Base-by-base conservation (phyloP, 1,140 invertebrate species). In the Harlomillsia oculata region DNA sequence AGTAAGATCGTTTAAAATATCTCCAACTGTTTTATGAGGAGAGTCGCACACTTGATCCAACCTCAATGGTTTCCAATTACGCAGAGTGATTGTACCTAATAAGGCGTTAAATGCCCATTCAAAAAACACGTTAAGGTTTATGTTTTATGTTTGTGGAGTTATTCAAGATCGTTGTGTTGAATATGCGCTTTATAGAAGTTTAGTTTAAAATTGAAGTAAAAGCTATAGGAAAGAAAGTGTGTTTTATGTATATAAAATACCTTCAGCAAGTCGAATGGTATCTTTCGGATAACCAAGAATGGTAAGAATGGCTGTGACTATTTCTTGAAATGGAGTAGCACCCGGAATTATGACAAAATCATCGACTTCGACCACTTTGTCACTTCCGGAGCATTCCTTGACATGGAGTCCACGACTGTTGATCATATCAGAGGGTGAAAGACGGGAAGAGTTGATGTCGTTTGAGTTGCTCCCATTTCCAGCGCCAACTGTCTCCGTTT, bases 311-410 rank as follows among this genome's bases (percentile, higher is more conserved):
- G 83, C 82, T 16, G 80, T 77, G 0, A 90, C 84, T 30, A 90
- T 74, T 66, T 88, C 89, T 55, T 84, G 81, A 72, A 94, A 90
- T 30, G 85, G 82, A 44, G 88, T 92, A 41, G 80, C 79, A n/a
- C 84, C 81, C 5, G 90, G 89, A 64, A 95, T 86, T 70, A 95
- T 93, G 67, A 93, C 90, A 71, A 89, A 95, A 66, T 86, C 88
- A 72, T 95, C 90, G 9, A 83, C 82, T 71, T 94, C 89, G 30
- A 92, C 80, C 21, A 57, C 39, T 55, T 63, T 58, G 14, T 53
- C 58, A 9, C 59, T 57, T 30, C 20, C 13, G 0, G 57, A 53
- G 30, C 20, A 30, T 30, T 59, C 50, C 41, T 37, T 40, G 60
- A 60, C 23, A 52, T 53, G 40, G 65, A 67, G 45, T 36, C 59